A percentile compares a stretch with the other conserved stretches of the same genome.
phyloP scores from a whole-genome alignment of 1,140 invertebrate species.

The Caenorhabditis tropicalis region DNA sequence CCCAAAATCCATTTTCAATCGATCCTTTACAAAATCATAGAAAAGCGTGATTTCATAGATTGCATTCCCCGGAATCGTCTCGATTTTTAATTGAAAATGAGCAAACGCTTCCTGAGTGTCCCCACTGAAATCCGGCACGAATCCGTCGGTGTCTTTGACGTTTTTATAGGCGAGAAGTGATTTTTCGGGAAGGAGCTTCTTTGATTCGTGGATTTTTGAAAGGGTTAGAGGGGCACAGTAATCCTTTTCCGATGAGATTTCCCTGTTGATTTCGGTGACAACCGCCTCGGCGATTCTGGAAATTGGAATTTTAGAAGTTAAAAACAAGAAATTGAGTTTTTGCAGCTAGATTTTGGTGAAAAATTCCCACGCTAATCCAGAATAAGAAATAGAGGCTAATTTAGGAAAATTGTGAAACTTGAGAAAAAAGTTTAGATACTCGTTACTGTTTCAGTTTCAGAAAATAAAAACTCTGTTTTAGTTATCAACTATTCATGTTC shows the following conservation, averaged over 20 bases:
- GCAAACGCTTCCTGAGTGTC: conserved; percentile 76
- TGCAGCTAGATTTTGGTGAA: no score
- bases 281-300: conserved; percentile 75
- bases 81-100: conserved; percentile 82
- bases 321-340: no score
- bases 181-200: conserved; percentile 74
- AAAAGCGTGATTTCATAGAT: conserved; percentile 79
- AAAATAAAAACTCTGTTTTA: no score
- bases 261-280: conserved; percentile 78
- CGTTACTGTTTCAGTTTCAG: no score
- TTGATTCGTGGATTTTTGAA: conserved; percentile 77
- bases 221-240: conserved; percentile 78
- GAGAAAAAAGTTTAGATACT: no score
- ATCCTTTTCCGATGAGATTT: conserved; percentile 76
- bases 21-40: conserved; percentile 77
- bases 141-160: conserved; percentile 83
- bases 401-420: no score
- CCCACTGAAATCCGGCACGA: conserved; percentile 80
- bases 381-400: no score
- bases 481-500: no score
- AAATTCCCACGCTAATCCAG: no score
- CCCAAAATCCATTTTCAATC: conserved; percentile 78
- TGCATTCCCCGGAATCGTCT: conserved; percentile 80
- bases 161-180: conserved; percentile 81
- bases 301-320: no score